Evolutionary conservation across 2,797 vertebrate genomes (phyloP).

Genomic region (Okamejei kenojei): DNA sequence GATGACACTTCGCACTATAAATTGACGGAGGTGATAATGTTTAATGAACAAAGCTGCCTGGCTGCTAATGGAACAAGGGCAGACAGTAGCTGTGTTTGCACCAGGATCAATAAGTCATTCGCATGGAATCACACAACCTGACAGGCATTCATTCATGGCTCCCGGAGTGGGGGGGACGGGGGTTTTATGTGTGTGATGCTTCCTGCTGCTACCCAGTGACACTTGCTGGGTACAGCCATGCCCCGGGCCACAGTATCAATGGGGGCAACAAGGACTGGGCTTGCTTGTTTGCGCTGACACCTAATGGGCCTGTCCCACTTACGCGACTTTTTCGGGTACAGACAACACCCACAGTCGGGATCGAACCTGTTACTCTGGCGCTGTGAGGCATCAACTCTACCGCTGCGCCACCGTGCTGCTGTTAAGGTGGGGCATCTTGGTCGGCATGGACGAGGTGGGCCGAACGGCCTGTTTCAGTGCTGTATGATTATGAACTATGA

Average conservation of each 20-base stretch:
- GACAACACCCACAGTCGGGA: too few species aligned
- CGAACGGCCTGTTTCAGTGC: too few species aligned
- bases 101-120: constrained; percentile 20
- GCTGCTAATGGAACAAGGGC: not conserved
- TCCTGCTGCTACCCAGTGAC: not conserved
- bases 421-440: too few species aligned
- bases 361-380: too few species aligned
- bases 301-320: too few species aligned
- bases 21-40: not conserved
- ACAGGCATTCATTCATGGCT: not conserved
- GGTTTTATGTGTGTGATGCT: constrained; percentile 4
- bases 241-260: too few species aligned
- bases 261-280: not conserved
- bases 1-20: constrained; percentile 19
- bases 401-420: too few species aligned
- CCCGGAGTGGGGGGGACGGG: not conserved
- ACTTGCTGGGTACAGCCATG: not conserved
- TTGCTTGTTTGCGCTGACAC: too few species aligned
- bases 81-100: not conserved
- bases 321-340: too few species aligned
- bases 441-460: too few species aligned
- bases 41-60: constrained; percentile 1
- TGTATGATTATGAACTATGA: too few species aligned
- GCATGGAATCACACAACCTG: not conserved
- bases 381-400: too few species aligned